Percentiles rank a stretch among this genome's conserved stretches.
phyloP scores from a whole-genome alignment of 2,888 invertebrate species.

The Macrophya alboannulata region DNA sequence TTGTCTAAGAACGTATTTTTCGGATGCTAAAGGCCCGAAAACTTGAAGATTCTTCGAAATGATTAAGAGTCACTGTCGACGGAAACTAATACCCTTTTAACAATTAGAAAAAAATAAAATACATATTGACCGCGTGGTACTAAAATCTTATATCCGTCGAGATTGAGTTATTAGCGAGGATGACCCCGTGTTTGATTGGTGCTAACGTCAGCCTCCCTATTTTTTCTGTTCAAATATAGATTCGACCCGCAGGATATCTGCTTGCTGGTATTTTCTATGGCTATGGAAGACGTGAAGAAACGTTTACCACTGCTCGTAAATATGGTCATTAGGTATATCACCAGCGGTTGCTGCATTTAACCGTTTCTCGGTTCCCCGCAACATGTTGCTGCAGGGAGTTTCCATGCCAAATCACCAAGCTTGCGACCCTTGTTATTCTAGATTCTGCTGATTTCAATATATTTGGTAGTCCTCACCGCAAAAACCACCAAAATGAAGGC shows the following conservation, averaged over 20 bases:
- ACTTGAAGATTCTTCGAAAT: no score
- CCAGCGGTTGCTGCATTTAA: neutral
- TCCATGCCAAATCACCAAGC: no score
- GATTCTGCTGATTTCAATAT: no score
- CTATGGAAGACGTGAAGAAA: neutral
- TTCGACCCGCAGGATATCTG: neutral
- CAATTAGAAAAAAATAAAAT: neutral
- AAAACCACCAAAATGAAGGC: no score
- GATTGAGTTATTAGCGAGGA: slow-evolving; percentile 36
- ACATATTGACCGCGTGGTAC: slow-evolving; percentile 11
- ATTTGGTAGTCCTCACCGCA: no score
- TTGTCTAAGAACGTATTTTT: no score
- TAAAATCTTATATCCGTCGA: slow-evolving; percentile 32
- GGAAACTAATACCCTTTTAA: neutral
- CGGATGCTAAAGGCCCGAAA: no score
- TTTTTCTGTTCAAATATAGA: neutral
- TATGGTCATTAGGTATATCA: neutral
- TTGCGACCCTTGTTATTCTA: no score
- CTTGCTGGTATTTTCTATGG: neutral
- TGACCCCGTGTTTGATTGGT: neutral
- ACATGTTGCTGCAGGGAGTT: no score
- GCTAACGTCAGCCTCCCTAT: neutral
- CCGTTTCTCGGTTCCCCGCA: neutral
- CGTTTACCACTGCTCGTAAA: slow-evolving; percentile 7
- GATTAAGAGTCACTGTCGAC: neutral